Percentiles rank a stretch among this genome's conserved stretches.
These are phyloP conservation scores for Lepus townsendii DNA, from an alignment of 2,797 vertebrate genomes.

Conservation along the genomic window DNA sequence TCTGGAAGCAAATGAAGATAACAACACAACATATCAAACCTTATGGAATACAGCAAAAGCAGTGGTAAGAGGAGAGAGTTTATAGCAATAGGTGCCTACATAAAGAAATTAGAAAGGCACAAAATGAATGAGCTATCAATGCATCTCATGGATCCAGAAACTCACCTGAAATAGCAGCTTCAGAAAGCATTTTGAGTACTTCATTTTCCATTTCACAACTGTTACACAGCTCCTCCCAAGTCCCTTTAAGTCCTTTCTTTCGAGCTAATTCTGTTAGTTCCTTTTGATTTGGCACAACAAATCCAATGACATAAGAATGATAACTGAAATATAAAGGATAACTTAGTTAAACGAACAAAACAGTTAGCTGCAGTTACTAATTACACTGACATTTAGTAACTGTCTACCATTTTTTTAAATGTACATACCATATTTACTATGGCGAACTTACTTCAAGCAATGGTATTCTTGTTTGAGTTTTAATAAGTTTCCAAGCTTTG, in stretches of 20 bases:
- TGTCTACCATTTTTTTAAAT: background rate
- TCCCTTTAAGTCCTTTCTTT: slow-evolving; percentile 91
- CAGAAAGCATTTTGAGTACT: slow-evolving; percentile 93
- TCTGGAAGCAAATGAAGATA: no score
- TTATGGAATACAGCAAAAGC: no score
- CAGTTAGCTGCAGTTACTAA: background rate
- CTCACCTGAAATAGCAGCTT: slow-evolving; percentile 93
- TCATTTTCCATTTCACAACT: slow-evolving; percentile 94
- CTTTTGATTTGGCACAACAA: slow-evolving; percentile 98
- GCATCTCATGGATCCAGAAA: background rate
- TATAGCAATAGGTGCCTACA: no score
- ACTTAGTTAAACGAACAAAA: background rate
- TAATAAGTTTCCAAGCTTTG: background rate
- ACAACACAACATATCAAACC: no score
- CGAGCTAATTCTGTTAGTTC: slow-evolving; percentile 93
- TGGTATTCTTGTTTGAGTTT: background rate
- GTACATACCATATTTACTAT: background rate
- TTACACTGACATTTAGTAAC: background rate
- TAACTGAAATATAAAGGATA: slow-evolving; percentile 89
- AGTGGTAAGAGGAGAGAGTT: no score
- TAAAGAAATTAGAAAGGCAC: no score
- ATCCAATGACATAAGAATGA: slow-evolving; percentile 96
- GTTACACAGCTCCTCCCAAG: slow-evolving; percentile 94
- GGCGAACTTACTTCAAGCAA: background rate
- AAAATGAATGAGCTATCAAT: no score